phyloP scores from a whole-genome alignment of 2,113 vertebrate genomes.

The Pachycephala philippinensis region DNA sequence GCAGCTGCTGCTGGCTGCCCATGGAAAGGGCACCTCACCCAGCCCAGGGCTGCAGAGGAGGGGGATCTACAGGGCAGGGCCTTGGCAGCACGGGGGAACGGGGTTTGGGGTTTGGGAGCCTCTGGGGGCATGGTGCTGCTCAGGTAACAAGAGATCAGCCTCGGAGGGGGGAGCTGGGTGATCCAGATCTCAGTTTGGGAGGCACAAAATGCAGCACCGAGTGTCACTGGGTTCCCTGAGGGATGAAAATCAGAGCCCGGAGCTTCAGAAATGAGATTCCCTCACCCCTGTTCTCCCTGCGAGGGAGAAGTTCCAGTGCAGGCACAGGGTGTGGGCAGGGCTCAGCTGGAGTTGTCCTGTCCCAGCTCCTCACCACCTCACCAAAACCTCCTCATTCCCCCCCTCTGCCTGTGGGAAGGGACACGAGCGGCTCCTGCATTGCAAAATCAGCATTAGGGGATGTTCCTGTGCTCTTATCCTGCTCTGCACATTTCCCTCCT shows the following conservation, averaged over 20 bases:
- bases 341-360: neutral
- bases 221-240: fast-evolving
- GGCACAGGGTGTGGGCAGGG: neutral
- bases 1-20: neutral
- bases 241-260: neutral
- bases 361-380: neutral
- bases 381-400: neutral
- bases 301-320: neutral
- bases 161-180: fast-evolving
- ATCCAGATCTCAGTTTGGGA: neutral
- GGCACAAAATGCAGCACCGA: neutral
- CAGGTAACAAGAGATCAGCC: fast-evolving
- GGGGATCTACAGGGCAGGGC: neutral
- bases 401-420: neutral
- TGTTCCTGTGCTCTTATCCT: fast-evolving
- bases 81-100: fast-evolving
- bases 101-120: neutral
- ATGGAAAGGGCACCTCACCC: fast-evolving
- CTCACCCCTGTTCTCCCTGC: fast-evolving
- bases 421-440: fast-evolving
- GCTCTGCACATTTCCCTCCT: neutral
- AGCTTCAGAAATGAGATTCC: neutral
- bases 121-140: neutral
- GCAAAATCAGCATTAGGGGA: neutral
- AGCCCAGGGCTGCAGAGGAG: fast-evolving